Base-by-base conservation (phyloP, 2,113 vertebrate genomes). In the Muntiacus muntjak region DNA sequence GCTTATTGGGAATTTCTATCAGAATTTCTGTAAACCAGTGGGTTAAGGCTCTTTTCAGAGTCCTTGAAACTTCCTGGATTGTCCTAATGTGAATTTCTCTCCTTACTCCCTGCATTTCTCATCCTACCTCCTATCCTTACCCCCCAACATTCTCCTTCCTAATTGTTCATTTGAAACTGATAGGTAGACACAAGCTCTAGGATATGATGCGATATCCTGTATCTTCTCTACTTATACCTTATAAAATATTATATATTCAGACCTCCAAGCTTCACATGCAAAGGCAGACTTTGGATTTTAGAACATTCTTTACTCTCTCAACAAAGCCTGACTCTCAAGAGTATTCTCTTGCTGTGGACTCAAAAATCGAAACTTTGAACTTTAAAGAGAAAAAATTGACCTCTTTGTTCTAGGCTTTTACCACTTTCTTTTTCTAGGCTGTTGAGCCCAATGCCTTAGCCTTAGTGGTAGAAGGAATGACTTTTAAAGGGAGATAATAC, bases 281-380 rank as follows among this genome's bases (percentile, higher is more conserved):
- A 87, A 91, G 55, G 71, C 8, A 74, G 36, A 58, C 54, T 95
- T 91, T 50, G 28, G 47, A 94, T 95, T 90, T 94, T 93, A 89
- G 36, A 87, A 50, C 40, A 87, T 76, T 87, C 36, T 91, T 87
- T 90, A 91, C 60, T 89, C 21, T 79, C 50, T 47, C 23, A 87
- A 64, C 19, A 91, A 87, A 83, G 28, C 36, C 87, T 87, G 54
- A 83, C 36, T 97, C 93, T 87, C 54, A 87, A 83, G 74, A 83
- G 26, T 94, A 57, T 83, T 91, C 54, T 82, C 60, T 87, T 94
- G 36, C 54, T 87, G 33, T 83, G 55, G 25, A 57, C 54, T 93
- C 28, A 91, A 40, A 90, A 40, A 67, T 67, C 43, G 50, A 67
- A 79, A 86, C 67, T 93, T 85, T 21, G 17, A 58, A 43, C 33